These are phyloP conservation scores for Exocentrus adspersus DNA, from an alignment of 2,888 invertebrate genomes.

Conservation along the genomic window DNA sequence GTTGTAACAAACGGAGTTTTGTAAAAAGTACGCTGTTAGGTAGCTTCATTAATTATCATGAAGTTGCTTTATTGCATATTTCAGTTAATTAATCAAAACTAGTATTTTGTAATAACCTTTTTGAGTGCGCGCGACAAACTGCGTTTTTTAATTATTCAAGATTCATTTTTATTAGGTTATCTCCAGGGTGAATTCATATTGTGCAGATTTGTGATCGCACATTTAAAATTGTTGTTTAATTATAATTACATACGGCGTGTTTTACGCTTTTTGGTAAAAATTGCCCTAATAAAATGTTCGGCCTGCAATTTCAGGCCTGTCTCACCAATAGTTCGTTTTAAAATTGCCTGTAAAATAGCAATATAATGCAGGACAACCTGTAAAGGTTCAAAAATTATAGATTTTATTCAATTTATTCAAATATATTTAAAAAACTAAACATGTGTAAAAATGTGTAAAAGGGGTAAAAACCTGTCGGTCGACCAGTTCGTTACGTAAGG, in stretches of 20 bases:
- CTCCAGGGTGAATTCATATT: background rate
- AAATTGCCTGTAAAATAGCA: too few species aligned
- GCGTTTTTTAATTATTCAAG: conserved; percentile 22
- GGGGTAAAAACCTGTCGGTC: too few species aligned
- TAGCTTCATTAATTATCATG: conserved; percentile 23
- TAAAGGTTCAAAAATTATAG: too few species aligned
- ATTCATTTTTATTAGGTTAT: conserved; percentile 12
- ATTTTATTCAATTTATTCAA: too few species aligned
- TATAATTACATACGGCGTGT: background rate
- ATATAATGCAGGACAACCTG: too few species aligned
- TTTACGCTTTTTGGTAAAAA: too few species aligned
- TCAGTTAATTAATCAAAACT: conserved; percentile 29
- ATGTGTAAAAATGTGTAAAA: too few species aligned
- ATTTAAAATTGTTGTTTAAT: background rate
- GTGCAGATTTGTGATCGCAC: background rate
- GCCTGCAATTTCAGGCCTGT: too few species aligned
- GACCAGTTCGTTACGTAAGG: too few species aligned
- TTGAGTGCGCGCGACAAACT: conserved; percentile 20
- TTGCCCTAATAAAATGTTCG: too few species aligned
- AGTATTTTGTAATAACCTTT: conserved; percentile 24
- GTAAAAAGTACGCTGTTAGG: conserved; percentile 15
- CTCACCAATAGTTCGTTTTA: too few species aligned
- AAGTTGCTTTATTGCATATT: conserved; percentile 26
- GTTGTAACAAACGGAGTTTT: conserved; percentile 14
- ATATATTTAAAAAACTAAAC: too few species aligned